A percentile compares a stretch with the other conserved stretches of the same genome.
These are phyloP conservation scores for Nebria ingens DNA, from an alignment of 1,140 invertebrate species.

Conservation along the genomic window DNA sequence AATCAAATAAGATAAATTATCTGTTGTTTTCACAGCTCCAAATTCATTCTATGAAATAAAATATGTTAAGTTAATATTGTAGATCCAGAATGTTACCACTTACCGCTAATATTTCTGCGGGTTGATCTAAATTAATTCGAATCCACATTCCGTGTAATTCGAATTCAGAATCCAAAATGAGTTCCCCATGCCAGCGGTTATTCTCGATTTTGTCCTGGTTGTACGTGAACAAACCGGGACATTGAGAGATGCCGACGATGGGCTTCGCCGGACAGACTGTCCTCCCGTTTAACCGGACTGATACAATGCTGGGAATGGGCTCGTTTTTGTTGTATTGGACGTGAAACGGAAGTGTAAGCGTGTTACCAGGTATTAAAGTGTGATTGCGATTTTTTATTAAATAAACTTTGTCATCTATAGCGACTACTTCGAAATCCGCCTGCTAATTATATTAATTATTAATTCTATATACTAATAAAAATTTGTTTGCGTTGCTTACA, in stretches of 20 bases:
- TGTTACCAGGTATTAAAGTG: background rate
- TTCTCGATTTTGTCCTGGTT: constrained; percentile 27
- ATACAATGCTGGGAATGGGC: constrained; percentile 6
- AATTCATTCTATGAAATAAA: constrained; percentile 7
- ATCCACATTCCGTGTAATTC: constrained; percentile 26
- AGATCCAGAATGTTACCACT: constrained; percentile 12
- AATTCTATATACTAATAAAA: background rate
- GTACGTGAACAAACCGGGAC: constrained; percentile 36
- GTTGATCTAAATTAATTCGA: constrained; percentile 22
- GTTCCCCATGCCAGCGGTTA: constrained; percentile 28
- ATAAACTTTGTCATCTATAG: constrained; percentile 12
- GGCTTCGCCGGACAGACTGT: constrained; percentile 10
- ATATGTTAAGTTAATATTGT: background rate
- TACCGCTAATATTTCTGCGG: constrained; percentile 25
- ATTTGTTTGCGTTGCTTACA: background rate
- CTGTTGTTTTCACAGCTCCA: background rate
- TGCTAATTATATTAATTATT: constrained; percentile 11
- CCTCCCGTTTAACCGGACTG: constrained; percentile 10
- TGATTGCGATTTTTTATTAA: constrained; percentile 10
- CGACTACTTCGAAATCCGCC: constrained; percentile 12
- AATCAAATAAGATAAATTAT: background rate
- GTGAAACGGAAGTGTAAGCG: constrained; percentile 10
- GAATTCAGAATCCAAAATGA: constrained; percentile 20
- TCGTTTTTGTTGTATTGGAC: background rate
- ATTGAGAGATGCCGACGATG: constrained; percentile 25